Base-by-base conservation (phyloP, 2,888 invertebrate genomes). In the Helicoverpa assulta region DNA sequence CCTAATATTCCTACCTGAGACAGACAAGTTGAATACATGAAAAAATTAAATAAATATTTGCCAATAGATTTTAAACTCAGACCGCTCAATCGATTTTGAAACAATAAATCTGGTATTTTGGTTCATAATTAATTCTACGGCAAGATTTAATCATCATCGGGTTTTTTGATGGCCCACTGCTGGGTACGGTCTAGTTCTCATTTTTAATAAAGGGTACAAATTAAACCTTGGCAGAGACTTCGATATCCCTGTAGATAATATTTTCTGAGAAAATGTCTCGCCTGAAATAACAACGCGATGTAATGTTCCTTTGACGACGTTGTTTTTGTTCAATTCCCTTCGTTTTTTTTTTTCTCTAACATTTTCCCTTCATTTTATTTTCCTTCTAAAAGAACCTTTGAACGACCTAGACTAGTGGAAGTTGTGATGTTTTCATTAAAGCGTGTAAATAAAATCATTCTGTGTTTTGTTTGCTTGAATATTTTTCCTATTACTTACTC, bases 231-330 rank as follows among this genome's bases (percentile, higher is more conserved):
- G 56, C 51, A 52, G n/a, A 68, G 40, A 21, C 29, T 64, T 61
- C 59, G 47, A 73, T 73, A 73, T 57, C 56, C 18, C 16, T 66
- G 37, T 47, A 55, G 54, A 66, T 67, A 67, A 58, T 70, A 70
- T 67, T 55, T 76, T 72, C 71, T 64, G 18, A 67, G 64, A 67
- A 67, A 70, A 75, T 67, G 53, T 80, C 80, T 67, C 54, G 18
- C 55, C 68, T 61, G 58, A 80, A 67, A 78, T 80, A 76, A 64
- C 64, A 80, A 53, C 55, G 53, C 58, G 43, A 65, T 64, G 56
- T 72, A 69, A 76, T 55, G 67, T 65, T 69, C n/a, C 57, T 76
- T 72, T 76, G 64, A 69, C 69, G 59, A 70, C 56, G 58, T 80
- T 72, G 66, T 72, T 78, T 79, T 71, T 53, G 43, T 76, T 60